phyloP scores from a whole-genome alignment of 2,113 vertebrate genomes.

The Laticauda colubrina region DNA sequence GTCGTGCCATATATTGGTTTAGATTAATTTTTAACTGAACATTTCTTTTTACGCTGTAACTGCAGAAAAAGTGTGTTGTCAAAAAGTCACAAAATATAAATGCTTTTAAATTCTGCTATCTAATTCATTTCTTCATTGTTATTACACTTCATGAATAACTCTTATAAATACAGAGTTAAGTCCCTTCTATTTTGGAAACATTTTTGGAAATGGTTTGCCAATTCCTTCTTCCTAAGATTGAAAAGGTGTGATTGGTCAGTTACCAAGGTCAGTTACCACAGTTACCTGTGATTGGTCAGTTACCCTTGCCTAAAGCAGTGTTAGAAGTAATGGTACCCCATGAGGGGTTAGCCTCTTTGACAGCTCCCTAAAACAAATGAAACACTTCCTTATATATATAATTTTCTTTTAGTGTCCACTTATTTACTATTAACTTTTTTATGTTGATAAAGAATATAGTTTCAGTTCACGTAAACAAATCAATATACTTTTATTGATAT shows the following conservation, averaged over 20 bases:
- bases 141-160: not conserved
- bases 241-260: not conserved
- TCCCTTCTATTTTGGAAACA: not conserved
- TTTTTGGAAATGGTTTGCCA: not conserved
- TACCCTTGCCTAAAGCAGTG: not conserved
- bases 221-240: not conserved
- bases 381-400: not conserved
- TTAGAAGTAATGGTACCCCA: not conserved
- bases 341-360: not conserved
- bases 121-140: not conserved
- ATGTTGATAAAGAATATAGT: not conserved
- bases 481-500: not conserved
- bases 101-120: not conserved
- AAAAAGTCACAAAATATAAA: not conserved
- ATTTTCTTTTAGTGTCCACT: not conserved
- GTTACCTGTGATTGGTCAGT: not conserved
- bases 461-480: not conserved
- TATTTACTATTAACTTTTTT: not conserved
- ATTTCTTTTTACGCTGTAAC: not conserved
- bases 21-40: not conserved
- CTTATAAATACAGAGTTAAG: not conserved
- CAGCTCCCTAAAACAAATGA: not conserved
- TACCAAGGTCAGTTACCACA: not conserved
- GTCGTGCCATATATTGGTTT: not conserved
- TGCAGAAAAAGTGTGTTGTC: not conserved